These are phyloP conservation scores for Alca torda DNA, from an alignment of 2,797 vertebrate genomes.

Conservation along the genomic window DNA sequence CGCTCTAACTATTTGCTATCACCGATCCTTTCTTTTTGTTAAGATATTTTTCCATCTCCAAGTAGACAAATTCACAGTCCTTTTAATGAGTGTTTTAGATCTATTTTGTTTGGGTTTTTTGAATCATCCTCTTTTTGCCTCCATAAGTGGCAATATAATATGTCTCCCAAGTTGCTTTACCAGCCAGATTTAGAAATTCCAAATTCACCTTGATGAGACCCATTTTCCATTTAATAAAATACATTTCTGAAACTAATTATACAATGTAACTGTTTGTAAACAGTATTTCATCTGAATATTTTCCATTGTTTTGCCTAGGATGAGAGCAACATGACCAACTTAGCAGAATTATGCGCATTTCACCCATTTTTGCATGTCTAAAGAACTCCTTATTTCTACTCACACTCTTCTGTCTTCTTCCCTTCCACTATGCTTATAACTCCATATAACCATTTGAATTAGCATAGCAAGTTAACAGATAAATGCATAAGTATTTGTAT, in stretches of 20 bases:
- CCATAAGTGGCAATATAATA: neutral
- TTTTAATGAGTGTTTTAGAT: neutral
- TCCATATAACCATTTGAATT: neutral
- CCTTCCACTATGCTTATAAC: neutral
- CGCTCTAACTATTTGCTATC: neutral
- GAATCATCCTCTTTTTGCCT: neutral
- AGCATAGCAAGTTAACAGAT: neutral
- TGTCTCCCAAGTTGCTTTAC: neutral
- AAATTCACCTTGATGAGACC: neutral
- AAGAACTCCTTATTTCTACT: neutral
- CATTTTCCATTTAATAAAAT: neutral
- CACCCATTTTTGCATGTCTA: neutral
- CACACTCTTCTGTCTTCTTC: neutral
- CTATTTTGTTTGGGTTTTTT: neutral
- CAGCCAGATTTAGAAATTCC: neutral
- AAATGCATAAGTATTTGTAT: neutral
- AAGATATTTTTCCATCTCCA: neutral
- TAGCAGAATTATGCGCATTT: neutral
- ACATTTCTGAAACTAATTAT: neutral
- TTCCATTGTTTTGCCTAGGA: neutral
- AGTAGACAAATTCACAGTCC: neutral
- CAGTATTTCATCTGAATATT: neutral
- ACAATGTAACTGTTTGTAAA: neutral
- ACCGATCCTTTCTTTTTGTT: neutral
- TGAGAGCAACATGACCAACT: neutral